These are phyloP conservation scores for Orthosia gothica DNA, from an alignment of 2,888 invertebrate species.

Conservation along the genomic window DNA sequence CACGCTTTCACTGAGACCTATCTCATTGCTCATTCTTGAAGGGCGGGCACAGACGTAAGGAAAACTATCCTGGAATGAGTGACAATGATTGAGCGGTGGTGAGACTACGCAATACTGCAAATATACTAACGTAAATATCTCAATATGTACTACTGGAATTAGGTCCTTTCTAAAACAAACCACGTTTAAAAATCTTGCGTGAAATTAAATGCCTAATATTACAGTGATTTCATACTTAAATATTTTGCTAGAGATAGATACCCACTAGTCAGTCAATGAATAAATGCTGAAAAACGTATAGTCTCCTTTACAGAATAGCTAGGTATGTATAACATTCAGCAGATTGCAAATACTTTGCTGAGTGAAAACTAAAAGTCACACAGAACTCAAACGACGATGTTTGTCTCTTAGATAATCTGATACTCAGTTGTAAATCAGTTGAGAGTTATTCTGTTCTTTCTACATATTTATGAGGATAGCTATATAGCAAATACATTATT, in stretches of 20 bases:
- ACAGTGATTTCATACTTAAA: too few relatives aligned
- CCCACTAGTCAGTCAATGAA: slow-evolving; percentile 1
- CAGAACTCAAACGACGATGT: slow-evolving; percentile 27
- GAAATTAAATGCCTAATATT: not conserved
- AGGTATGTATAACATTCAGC: not conserved
- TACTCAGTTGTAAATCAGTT: slow-evolving; percentile 34
- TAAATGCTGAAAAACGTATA: not conserved
- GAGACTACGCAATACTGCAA: slow-evolving; percentile 16
- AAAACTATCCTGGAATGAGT: slow-evolving; percentile 35
- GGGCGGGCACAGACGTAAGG: not conserved
- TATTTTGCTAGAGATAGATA: too few relatives aligned
- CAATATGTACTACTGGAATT: not conserved
- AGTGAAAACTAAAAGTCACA: slow-evolving; percentile 40
- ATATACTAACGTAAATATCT: slow-evolving; percentile 13
- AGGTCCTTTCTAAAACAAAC: not conserved
- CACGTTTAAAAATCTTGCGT: not conserved
- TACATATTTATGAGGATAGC: slow-evolving; percentile 35
- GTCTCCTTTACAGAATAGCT: not conserved
- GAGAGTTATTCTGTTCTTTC: slow-evolving; percentile 37
- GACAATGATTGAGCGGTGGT: slow-evolving; percentile 40
- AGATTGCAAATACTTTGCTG: slow-evolving; percentile 4
- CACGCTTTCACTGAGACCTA: slow-evolving; percentile 11
- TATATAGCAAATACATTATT: slow-evolving; percentile 13
- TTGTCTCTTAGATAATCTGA: slow-evolving; percentile 43
- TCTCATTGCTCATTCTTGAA: slow-evolving; percentile 20